A percentile compares a stretch with the other conserved stretches of the same genome.
Conservation (phyloP, 2,888 invertebrate species). For the Clostera curtula region DNA sequence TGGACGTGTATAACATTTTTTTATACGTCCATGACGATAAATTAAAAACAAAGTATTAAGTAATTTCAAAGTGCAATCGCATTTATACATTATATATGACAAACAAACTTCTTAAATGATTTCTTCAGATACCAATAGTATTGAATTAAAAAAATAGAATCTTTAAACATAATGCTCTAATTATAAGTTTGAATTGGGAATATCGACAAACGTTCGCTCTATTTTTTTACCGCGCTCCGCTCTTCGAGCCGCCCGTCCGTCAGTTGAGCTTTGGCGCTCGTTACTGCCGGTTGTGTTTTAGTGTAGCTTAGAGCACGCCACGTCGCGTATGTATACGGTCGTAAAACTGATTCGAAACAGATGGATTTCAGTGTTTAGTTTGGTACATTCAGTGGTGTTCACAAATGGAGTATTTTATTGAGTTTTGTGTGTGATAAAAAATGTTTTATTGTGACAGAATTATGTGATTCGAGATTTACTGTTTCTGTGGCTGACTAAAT, state of each 20-base stretch:
- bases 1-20: too few species aligned
- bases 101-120: too few species aligned
- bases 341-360: conserved; percentile 31
- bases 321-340: conserved; percentile 23
- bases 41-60: too few species aligned
- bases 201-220: conserved; percentile 25
- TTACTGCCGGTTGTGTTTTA: conserved; percentile 9
- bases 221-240: conserved; percentile 25
- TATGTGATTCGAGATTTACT: conserved; percentile 28
- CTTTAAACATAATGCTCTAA: conserved; percentile 18
- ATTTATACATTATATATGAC: too few species aligned
- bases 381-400: conserved; percentile 17
- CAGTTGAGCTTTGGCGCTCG: conserved; percentile 39
- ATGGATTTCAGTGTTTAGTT: conserved; percentile 38
- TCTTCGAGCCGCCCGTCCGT: conserved; percentile 20
- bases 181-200: conserved; percentile 32
- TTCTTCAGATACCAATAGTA: too few species aligned
- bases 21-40: too few species aligned
- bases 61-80: too few species aligned
- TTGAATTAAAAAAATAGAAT: too few species aligned
- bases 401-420: conserved; percentile 24
- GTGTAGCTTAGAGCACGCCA: conserved; percentile 4
- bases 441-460: conserved; percentile 30
- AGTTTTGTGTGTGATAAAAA: conserved; percentile 30
- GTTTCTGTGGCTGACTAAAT: conserved; percentile 24